These are phyloP conservation scores for Heteromyza rotundicornis DNA, from an alignment of 2,888 invertebrate genomes.

Conservation along the genomic window DNA sequence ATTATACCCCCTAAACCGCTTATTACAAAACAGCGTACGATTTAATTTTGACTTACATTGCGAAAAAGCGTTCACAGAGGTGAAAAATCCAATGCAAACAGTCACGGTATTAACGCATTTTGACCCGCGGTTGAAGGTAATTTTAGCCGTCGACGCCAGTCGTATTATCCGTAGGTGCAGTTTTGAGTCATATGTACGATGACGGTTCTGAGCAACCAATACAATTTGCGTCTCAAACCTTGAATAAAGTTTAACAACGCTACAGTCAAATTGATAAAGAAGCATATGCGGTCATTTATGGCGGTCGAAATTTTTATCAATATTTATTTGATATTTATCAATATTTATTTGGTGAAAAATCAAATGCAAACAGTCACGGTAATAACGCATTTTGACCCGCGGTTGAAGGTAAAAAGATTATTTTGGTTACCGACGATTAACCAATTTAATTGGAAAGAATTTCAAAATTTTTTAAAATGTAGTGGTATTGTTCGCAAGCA, in stretches of 20 bases:
- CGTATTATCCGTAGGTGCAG: slow-evolving; percentile 44
- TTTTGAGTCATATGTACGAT: slow-evolving; percentile 45
- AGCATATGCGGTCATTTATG: slow-evolving; percentile 53
- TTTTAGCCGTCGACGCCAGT: slow-evolving; percentile 44
- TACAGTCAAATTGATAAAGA: slow-evolving; percentile 34
- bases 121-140: slow-evolving; percentile 38
- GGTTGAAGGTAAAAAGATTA: too few relatives aligned
- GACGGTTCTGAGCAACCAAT: slow-evolving; percentile 57
- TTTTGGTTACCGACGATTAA: slow-evolving; percentile 37
- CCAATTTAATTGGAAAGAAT: slow-evolving; percentile 29
- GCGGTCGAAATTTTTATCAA: slow-evolving; percentile 54
- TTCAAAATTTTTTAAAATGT: slow-evolving; percentile 27
- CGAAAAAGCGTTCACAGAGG: slow-evolving; percentile 34
- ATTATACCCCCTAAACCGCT: slow-evolving; percentile 40
- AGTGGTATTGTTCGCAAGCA: slow-evolving; percentile 29
- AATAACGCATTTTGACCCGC: too few relatives aligned
- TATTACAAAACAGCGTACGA: slow-evolving; percentile 35
- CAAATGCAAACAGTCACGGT: too few relatives aligned
- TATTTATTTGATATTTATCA: too few relatives aligned
- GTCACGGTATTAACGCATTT: slow-evolving; percentile 39
- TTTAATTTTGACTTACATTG: slow-evolving; percentile 39
- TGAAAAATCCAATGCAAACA: slow-evolving; percentile 40
- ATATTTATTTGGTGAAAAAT: slow-evolving; percentile 54
- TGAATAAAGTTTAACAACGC: slow-evolving; percentile 27
- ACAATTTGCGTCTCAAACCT: slow-evolving; percentile 50